A percentile compares a stretch with the other conserved stretches of the same genome.
Conservation (phyloP, 2,888 invertebrate genomes). For the Gnatocerus cornutus region DNA sequence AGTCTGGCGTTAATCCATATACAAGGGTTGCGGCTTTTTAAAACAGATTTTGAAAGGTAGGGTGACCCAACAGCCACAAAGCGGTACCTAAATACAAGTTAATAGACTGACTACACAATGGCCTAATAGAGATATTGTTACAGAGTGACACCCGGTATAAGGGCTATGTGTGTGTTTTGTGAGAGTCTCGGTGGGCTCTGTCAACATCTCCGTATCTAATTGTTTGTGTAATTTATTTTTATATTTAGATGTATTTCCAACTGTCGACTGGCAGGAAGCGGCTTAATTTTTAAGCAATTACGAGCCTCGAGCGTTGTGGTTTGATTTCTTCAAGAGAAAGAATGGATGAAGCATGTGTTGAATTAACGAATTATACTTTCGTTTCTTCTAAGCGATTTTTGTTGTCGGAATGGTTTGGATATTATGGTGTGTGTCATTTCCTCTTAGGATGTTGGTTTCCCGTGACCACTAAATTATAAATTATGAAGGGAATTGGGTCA, state of each 20-base stretch:
- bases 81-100: conserved; percentile 68
- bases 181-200: conserved; percentile 33
- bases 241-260: conserved; percentile 46
- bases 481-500: too few relatives aligned
- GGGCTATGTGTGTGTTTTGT: conserved; percentile 40
- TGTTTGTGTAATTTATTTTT: conserved; percentile 49
- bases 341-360: conserved; percentile 1
- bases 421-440: too few relatives aligned
- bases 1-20: background rate
- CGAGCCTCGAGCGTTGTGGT: conserved; percentile 2
- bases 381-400: too few relatives aligned
- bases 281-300: conserved; percentile 25
- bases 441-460: too few relatives aligned
- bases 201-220: conserved; percentile 49
- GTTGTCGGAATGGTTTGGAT: too few relatives aligned
- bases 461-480: too few relatives aligned
- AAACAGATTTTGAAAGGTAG: conserved; percentile 38
- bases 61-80: conserved; percentile 48
- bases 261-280: conserved; percentile 39
- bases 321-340: conserved; percentile 8
- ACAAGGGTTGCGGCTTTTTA: conserved; percentile 32
- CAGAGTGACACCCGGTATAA: conserved; percentile 62
- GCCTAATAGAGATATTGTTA: conserved; percentile 70
- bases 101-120: conserved; percentile 67
- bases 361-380: background rate